phyloP scores from a whole-genome alignment of 2,888 invertebrate genomes.

The Lordiphosa fenestrarum region DNA sequence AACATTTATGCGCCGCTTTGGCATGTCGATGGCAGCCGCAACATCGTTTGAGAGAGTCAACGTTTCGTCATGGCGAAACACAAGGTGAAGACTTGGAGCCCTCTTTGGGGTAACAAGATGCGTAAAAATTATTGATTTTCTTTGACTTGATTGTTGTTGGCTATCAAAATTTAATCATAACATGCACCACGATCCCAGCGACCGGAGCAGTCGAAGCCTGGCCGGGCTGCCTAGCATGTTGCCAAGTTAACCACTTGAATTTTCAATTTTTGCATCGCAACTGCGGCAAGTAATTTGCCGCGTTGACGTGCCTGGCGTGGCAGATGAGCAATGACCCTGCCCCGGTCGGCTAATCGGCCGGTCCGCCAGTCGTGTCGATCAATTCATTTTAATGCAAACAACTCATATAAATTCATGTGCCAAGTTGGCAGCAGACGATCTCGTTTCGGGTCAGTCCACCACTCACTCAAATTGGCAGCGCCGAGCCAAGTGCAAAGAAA shows the following conservation, averaged over 20 bases:
- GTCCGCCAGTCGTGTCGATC: constrained; percentile 61
- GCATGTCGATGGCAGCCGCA: constrained; percentile 60
- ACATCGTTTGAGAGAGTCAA: constrained; percentile 46
- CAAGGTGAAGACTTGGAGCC: constrained; percentile 1
- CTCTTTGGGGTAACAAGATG: constrained; percentile 70
- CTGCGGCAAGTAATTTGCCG: constrained; percentile 68
- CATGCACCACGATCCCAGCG: constrained; percentile 50
- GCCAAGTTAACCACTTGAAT: constrained; percentile 71
- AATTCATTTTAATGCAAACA: constrained; percentile 72
- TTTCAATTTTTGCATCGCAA: constrained; percentile 70
- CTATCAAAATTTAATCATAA: constrained; percentile 77
- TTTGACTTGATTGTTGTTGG: constrained; percentile 73
- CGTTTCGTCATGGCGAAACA: constrained; percentile 51
- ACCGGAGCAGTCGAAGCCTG: constrained; percentile 21
- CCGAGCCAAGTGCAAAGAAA: constrained; percentile 70
- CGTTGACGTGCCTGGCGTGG: constrained; percentile 73
- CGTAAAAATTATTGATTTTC: constrained; percentile 79
- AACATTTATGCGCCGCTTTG: constrained; percentile 76
- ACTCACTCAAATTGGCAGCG: constrained; percentile 21
- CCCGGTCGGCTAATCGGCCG: constrained; percentile 14
- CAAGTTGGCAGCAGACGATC: constrained; percentile 46
- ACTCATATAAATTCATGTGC: constrained; percentile 72
- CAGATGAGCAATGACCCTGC: constrained; percentile 70
- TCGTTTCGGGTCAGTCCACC: constrained; percentile 12
- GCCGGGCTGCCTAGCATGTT: constrained; percentile 52